Evolutionary conservation across 2,888 invertebrate genomes (phyloP).

Genomic region (Cephus nigrinus): DNA sequence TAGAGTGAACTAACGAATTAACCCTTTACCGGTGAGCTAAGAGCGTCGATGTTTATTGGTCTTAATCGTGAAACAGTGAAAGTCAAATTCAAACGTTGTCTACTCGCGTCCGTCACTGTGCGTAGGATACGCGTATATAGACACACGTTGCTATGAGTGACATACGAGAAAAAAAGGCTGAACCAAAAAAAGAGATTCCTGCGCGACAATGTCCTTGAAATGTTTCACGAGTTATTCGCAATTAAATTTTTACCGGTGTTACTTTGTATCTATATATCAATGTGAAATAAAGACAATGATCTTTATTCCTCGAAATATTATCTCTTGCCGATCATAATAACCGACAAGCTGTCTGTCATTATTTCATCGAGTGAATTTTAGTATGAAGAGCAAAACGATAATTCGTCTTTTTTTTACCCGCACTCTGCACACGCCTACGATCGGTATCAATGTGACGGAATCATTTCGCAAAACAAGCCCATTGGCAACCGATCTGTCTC

Average conservation of each 20-base stretch:
- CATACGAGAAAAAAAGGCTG: not conserved
- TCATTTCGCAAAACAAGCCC: not conserved
- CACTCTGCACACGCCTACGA: not conserved
- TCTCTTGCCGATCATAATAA: not conserved
- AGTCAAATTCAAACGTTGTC: not conserved
- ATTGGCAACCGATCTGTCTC: not conserved
- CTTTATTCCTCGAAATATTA: not conserved
- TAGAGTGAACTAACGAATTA: not conserved
- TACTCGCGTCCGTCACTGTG: not conserved
- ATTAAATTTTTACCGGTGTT: not conserved
- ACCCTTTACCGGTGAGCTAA: not conserved
- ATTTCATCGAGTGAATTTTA: not conserved
- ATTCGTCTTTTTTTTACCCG: not conserved
- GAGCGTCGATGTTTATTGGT: not conserved
- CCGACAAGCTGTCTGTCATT: not conserved
- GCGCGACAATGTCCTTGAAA: not conserved
- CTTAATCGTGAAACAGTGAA: not conserved
- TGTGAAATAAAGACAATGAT: not conserved
- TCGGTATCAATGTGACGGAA: not conserved
- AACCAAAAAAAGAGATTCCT: not conserved
- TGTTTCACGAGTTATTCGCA: not conserved
- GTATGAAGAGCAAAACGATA: not conserved
- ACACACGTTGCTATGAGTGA: not conserved
- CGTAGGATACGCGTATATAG: not conserved
- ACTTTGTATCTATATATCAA: not conserved